Percentiles rank a stretch among this genome's conserved stretches.
These are phyloP conservation scores for Labeo catla DNA, from an alignment of 2,113 vertebrate species.

Conservation along the genomic window DNA sequence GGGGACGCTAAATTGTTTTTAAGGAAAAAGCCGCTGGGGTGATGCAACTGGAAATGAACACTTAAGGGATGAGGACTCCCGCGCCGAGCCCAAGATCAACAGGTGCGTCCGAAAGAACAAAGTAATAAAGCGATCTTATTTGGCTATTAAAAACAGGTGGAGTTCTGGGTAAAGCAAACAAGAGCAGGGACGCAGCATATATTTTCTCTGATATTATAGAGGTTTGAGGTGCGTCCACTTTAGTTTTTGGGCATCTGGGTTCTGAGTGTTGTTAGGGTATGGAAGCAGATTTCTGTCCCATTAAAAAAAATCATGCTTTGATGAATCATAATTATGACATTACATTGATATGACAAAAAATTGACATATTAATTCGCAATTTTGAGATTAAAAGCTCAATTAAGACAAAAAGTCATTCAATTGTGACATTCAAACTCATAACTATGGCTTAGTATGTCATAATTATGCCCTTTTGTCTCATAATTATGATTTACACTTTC, in stretches of 20 bases:
- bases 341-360: too few species aligned
- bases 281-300: background rate
- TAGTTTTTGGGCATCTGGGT: background rate
- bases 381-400: too few species aligned
- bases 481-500: too few species aligned
- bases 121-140: background rate
- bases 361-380: too few species aligned
- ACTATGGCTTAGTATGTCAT: too few species aligned
- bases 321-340: background rate
- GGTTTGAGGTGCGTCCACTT: background rate
- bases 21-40: slow-evolving; percentile 51
- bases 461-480: too few species aligned
- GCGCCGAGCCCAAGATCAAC: slow-evolving; percentile 3
- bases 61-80: slow-evolving; percentile 24
- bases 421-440: background rate
- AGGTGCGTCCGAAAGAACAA: slow-evolving; percentile 35
- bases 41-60: slow-evolving; percentile 61
- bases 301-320: background rate
- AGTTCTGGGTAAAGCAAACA: slow-evolving; percentile 7
- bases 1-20: slow-evolving; percentile 59
- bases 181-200: background rate
- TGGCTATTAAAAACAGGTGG: background rate
- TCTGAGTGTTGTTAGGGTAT: background rate
- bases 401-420: too few species aligned
- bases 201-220: background rate